Evolutionary conservation across 2,888 invertebrate genomes (phyloP), one percentile per base, ranked within the genome.

Genomic region (Abrostola tripartita): DNA sequence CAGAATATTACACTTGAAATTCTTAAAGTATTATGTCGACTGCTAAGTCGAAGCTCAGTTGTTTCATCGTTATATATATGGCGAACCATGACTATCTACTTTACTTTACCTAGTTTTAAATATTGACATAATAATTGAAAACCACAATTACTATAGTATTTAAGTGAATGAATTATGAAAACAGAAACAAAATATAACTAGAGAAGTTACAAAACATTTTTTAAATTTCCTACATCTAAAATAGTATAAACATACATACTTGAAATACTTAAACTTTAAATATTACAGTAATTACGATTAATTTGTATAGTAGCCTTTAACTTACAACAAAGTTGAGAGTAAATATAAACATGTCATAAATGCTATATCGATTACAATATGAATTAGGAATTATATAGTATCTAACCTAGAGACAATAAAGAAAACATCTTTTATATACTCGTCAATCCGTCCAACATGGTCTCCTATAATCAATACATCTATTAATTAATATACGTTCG

Each of bases 121-220:
- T 88, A 92, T 92, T 92, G 92, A 92, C 91, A 90, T 87, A 82
- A 82, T 90, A 92, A 92, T 92, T 92, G 90, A 88, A 89, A 91
- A 91, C 82, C 85, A 88, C 88, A 85, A 84, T 82, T 85, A 88
- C 83, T 82, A 85, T 83, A 81, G 73, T 47, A 66, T 58, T 51
- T 71, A 71, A 44, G 73, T 83, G 78, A 85, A 83, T 82, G 78
- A 82, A 82, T 83, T 73, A 82, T 79, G 78, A 74, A 60, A 84
- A 86, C 79, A 83, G 81, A 86, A 83, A 75, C 74, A 78, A 85
- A 83, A 85, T 78, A 64, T 81, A 82, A 85, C 78, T 79, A 82
- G 81, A 82, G 71, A 77, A 67, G 82, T 79, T 82, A 85, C 71
- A 86, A 84, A 74, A 79, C 65, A 79, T 65, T 72, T 78, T 76